These are phyloP conservation scores for Eufriesea mexicana DNA, from an alignment of 1,140 invertebrate species.

Conservation along the genomic window DNA sequence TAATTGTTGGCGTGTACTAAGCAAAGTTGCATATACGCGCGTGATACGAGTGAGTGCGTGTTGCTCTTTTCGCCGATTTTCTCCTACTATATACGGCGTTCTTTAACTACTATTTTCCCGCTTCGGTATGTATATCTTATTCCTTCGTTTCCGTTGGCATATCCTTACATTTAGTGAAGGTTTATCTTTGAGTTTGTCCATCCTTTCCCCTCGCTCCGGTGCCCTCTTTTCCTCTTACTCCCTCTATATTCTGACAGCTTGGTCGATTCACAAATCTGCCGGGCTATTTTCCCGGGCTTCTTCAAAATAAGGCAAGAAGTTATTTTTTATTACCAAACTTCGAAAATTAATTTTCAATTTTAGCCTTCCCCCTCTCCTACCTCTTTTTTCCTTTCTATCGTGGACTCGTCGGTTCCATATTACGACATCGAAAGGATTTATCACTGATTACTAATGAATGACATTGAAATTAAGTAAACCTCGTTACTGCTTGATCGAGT, in stretches of 20 bases:
- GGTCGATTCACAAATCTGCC: conserved; percentile 75
- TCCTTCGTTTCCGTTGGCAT: background rate
- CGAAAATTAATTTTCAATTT: background rate
- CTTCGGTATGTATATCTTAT: conserved; percentile 22
- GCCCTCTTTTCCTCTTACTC: conserved; percentile 41
- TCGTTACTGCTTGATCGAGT: background rate
- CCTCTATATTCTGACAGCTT: conserved; percentile 69
- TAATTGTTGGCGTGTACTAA: conserved; percentile 65
- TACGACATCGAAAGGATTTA: background rate
- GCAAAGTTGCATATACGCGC: conserved; percentile 43
- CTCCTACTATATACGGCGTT: conserved; percentile 1
- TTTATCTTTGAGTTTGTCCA: background rate
- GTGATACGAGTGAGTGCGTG: conserved; percentile 50
- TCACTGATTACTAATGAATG: background rate
- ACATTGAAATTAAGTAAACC: background rate
- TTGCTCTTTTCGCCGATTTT: conserved; percentile 43
- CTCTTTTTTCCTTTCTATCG: background rate
- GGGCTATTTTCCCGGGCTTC: conserved; percentile 69
- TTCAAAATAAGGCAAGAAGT: conserved; percentile 63
- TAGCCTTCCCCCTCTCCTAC: background rate
- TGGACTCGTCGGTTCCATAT: background rate
- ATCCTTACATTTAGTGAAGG: background rate
- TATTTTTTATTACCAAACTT: conserved; percentile 7
- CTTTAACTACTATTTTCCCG: conserved; percentile 1
- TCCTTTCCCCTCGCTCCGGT: conserved; percentile 18